Percentiles rank a stretch among this genome's conserved stretches.
phyloP scores from a whole-genome alignment of 2,113 vertebrate species.

The Rhinoptilus africanus region DNA sequence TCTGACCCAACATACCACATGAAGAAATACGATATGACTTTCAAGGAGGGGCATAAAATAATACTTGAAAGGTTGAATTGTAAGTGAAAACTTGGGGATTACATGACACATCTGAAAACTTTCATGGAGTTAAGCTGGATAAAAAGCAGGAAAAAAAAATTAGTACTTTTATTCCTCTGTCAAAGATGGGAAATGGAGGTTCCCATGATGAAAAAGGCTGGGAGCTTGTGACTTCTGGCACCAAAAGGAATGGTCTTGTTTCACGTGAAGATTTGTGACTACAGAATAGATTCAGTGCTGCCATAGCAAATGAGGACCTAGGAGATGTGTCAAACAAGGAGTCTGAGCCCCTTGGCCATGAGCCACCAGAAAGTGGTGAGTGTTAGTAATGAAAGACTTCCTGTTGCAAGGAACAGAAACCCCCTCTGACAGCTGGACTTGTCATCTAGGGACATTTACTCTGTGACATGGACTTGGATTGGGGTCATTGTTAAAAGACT shows the following conservation, averaged over 20 bases:
- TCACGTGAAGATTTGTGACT: neutral
- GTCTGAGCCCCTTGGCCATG: neutral
- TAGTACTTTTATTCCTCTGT: neutral
- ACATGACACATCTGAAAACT: neutral
- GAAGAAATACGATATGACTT: neutral
- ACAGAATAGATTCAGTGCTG: neutral
- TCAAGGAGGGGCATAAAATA: neutral
- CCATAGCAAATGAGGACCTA: neutral
- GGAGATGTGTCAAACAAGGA: neutral
- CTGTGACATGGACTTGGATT: neutral
- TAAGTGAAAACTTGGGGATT: neutral
- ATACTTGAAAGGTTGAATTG: accelerated
- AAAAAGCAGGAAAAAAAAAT: neutral
- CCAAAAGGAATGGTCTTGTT: neutral
- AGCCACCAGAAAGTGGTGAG: neutral
- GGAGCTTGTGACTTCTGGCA: neutral
- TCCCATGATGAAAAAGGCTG: neutral
- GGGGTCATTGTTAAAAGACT: neutral
- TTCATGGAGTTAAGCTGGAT: neutral
- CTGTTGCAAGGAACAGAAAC: neutral
- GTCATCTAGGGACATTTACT: neutral
- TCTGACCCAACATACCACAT: neutral
- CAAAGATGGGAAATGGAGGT: neutral
- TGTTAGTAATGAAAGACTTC: neutral
- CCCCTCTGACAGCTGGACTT: neutral